Conservation (phyloP, 1,140 invertebrate species). For the Drosophila micromelanica region DNA sequence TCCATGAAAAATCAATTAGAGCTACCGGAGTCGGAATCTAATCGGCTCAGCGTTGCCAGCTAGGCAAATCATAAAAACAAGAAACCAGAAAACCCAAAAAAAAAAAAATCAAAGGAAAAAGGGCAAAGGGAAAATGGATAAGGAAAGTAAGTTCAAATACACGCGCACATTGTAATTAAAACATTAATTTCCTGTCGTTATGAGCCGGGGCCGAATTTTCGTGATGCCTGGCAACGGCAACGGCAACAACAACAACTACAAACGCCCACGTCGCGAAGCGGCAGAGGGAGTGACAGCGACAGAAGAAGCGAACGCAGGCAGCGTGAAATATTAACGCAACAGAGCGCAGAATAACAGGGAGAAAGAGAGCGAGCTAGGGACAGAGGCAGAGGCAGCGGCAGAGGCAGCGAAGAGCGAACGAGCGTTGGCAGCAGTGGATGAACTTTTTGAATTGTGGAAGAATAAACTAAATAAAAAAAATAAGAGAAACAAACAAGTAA, state of each 20-base stretch:
- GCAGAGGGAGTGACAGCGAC: slow-evolving; percentile 2
- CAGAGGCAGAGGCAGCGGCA: background rate
- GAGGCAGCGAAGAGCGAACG: background rate
- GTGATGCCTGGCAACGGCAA: slow-evolving; percentile 26
- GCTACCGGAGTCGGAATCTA: slow-evolving; percentile 31
- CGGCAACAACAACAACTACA: slow-evolving; percentile 53
- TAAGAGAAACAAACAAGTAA: slow-evolving; percentile 34
- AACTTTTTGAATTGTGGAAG: slow-evolving; percentile 49
- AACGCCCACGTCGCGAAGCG: slow-evolving; percentile 33
- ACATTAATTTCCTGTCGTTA: slow-evolving; percentile 75
- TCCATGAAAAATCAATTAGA: slow-evolving; percentile 67
- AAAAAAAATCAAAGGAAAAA: slow-evolving; percentile 17
- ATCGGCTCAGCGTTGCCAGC: slow-evolving; percentile 1
- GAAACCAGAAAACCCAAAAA: no score
- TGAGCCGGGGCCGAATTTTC: slow-evolving; percentile 35
- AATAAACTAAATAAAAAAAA: slow-evolving; percentile 61
- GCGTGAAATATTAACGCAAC: slow-evolving; percentile 31
- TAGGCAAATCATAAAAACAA: background rate
- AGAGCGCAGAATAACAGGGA: slow-evolving; percentile 18
- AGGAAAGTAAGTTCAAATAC: background rate
- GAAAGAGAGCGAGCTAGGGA: background rate
- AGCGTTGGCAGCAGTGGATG: slow-evolving; percentile 4
- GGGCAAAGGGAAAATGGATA: slow-evolving; percentile 24
- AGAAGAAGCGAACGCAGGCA: slow-evolving; percentile 26
- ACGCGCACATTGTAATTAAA: slow-evolving; percentile 63